phyloP scores from a whole-genome alignment of 2,113 vertebrate species.

The Bothrops jararaca region DNA sequence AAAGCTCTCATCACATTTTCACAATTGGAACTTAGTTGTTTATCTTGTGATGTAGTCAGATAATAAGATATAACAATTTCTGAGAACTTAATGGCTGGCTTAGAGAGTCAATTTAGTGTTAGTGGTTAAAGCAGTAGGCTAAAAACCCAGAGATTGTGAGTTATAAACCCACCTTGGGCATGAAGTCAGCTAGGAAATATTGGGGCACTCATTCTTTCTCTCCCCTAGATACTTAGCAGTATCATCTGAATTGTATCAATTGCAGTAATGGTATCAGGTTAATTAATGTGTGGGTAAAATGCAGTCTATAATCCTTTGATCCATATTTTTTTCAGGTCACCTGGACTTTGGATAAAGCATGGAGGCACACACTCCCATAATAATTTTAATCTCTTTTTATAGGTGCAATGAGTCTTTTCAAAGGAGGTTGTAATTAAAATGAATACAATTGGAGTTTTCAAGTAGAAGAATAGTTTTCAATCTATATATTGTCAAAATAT shows the following conservation, averaged over 20 bases:
- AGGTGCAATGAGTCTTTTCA: neutral
- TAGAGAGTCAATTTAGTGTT: neutral
- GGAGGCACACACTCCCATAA: neutral
- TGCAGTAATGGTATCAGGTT: neutral
- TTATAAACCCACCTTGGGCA: neutral
- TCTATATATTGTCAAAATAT: neutral
- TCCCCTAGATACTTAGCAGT: neutral
- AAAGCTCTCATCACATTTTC: constrained; percentile 32
- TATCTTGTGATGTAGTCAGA: constrained; percentile 13
- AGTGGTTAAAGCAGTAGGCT: neutral
- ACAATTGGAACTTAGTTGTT: constrained; percentile 25
- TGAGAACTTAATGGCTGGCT: constrained; percentile 1
- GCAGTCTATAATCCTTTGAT: neutral
- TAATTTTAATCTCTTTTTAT: neutral
- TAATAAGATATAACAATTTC: constrained; percentile 34
- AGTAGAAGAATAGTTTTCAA: neutral
- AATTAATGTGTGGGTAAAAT: neutral
- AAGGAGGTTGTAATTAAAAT: neutral
- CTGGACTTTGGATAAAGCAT: neutral
- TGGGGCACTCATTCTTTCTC: neutral
- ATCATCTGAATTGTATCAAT: neutral
- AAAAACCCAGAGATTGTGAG: neutral
- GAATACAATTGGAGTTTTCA: neutral
- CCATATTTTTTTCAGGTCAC: neutral
- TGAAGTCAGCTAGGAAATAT: neutral